Percentiles rank a stretch among this genome's conserved stretches.
phyloP scores from a whole-genome alignment of 2,113 vertebrate species.

The Ondatra zibethicus region DNA sequence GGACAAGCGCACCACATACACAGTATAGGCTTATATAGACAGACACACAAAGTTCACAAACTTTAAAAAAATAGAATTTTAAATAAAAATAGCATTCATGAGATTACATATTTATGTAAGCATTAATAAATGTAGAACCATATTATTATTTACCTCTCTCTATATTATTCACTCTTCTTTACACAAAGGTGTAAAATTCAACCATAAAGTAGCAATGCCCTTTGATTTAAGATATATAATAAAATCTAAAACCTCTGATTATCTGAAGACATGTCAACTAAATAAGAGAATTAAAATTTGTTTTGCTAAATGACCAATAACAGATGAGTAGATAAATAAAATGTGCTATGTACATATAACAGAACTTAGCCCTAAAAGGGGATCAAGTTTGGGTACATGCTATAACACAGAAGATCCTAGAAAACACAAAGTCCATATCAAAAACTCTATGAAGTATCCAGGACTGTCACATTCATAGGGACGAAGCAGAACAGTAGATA shows the following conservation, averaged over 20 bases:
- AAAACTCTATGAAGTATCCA: background rate
- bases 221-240: conserved; percentile 47
- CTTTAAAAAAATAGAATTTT: conserved; percentile 28
- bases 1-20: background rate
- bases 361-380: conserved; percentile 16
- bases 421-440: conserved; percentile 45
- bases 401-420: background rate
- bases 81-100: background rate
- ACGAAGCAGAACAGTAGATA: background rate
- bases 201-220: background rate
- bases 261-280: conserved; percentile 28
- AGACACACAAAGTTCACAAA: background rate
- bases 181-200: background rate
- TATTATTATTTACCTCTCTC: background rate
- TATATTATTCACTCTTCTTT: background rate
- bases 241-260: conserved; percentile 36
- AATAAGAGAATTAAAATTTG: conserved; percentile 41
- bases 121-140: background rate
- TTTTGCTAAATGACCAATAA: background rate
- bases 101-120: background rate
- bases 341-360: background rate
- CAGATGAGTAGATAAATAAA: conserved; percentile 15
- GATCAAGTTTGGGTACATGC: conserved; percentile 10
- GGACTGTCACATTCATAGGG: background rate
- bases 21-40: background rate